Conservation (phyloP, 2,797 vertebrate genomes). For the Labroides dimidiatus region DNA sequence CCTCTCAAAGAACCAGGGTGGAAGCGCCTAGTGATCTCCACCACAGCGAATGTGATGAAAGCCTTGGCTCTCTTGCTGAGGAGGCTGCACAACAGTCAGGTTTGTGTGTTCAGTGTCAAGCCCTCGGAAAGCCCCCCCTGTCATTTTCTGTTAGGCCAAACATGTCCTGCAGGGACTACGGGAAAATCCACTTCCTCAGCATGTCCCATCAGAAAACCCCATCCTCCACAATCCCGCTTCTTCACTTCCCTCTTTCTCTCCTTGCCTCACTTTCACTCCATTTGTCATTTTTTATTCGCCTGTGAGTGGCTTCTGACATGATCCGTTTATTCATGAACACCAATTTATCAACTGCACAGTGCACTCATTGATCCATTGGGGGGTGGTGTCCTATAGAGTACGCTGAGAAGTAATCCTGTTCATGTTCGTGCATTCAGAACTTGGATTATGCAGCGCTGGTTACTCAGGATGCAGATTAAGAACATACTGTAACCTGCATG, state of each 20-base stretch:
- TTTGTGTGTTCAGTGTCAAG: conserved; percentile 76
- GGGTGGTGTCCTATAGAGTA: conserved; percentile 54
- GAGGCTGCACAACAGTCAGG: conserved; percentile 62
- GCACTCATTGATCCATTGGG: conserved; percentile 71
- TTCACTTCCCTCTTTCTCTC: conserved; percentile 41
- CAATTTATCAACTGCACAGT: conserved; percentile 82
- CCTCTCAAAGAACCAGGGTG: conserved; percentile 53
- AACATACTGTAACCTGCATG: conserved; percentile 52
- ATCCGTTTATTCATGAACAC: conserved; percentile 82
- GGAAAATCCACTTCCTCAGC: conserved; percentile 70
- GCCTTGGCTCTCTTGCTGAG: conserved; percentile 56
- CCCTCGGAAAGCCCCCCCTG: conserved; percentile 75
- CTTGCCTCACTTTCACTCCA: conserved; percentile 60
- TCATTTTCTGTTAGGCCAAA: conserved; percentile 81
- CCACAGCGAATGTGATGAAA: conserved; percentile 76
- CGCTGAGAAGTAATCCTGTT: conserved; percentile 61
- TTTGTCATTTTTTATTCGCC: conserved; percentile 80
- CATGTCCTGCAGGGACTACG: conserved; percentile 72
- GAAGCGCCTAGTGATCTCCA: conserved; percentile 65
- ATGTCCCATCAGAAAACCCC: conserved; percentile 59
- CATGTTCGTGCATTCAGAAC: conserved; percentile 57
- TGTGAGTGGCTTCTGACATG: conserved; percentile 77
- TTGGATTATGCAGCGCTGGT: conserved; percentile 63
- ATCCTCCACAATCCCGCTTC: conserved; percentile 23
- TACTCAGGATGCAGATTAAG: conserved; percentile 54